These are phyloP conservation scores for Eufriesea mexicana DNA, from an alignment of 1,140 invertebrate species.

Conservation along the genomic window DNA sequence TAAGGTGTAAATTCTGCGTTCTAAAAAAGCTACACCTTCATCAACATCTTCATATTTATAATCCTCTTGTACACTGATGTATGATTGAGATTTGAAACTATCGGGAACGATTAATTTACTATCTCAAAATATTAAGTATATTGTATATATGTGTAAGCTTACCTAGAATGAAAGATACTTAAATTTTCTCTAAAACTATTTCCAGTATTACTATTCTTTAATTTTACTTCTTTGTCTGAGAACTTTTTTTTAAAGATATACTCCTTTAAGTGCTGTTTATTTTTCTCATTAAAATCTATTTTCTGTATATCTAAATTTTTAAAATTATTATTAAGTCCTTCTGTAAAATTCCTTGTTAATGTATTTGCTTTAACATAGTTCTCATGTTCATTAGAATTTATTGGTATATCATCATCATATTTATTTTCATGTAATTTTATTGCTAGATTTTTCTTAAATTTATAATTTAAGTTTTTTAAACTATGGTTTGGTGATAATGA, in stretches of 20 bases:
- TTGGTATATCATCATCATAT: constrained; percentile 58
- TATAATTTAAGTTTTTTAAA: neutral
- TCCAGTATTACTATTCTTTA: constrained; percentile 22
- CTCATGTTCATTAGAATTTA: constrained; percentile 5
- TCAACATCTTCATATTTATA: constrained; percentile 89
- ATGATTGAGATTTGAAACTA: constrained; percentile 41
- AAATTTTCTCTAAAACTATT: constrained; percentile 30
- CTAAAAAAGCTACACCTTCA: constrained; percentile 87
- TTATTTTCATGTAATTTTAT: constrained; percentile 65
- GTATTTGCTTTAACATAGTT: neutral
- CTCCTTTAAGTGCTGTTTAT: constrained; percentile 4
- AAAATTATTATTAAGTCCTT: constrained; percentile 3
- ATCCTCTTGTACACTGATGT: constrained; percentile 81
- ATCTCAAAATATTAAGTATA: neutral
- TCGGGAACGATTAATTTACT: neutral
- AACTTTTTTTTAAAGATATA: neutral
- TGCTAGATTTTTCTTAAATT: constrained; percentile 54
- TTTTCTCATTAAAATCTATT: neutral
- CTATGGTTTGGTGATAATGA: constrained; percentile 30
- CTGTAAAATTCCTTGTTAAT: neutral
- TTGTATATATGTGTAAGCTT: neutral
- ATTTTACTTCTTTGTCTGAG: constrained; percentile 31
- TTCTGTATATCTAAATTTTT: neutral
- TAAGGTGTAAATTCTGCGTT: constrained; percentile 85
- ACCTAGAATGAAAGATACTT: constrained; percentile 13